Evolutionary conservation across 2,797 vertebrate genomes (phyloP), one percentile per base, ranked within the genome.

Genomic region (Enteromius anoplus): DNA sequence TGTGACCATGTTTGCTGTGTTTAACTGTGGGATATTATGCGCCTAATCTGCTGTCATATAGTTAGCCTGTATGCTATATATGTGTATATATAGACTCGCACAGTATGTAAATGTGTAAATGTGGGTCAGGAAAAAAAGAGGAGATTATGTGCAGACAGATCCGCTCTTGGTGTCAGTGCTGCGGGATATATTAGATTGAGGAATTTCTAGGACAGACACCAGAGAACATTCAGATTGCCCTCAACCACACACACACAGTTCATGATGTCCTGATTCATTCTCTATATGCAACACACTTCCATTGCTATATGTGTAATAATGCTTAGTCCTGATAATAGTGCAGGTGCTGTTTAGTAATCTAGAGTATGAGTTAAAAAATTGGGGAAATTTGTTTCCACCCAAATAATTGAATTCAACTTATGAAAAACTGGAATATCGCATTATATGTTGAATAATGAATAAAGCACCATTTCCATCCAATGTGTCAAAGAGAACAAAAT

Each of bases 61-160:
- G n/a, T 58, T 83, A 42, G 62, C n/a, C 10, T 37, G 58, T 47
- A 68, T 58, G 23, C 55, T 65, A 68, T 49, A 34, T 80, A 17
- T 82, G 66, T 55, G 14, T 58, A 29, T 76, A 73, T 66, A 76
- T 82, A 79, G 65, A 40, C 65, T 53, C 62, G 2, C 29, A 78
- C 42, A 11, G 70, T 79, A 49, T 81, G 81, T 53, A 55, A 75
- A 45, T 81, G 86, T 40, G 72, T 53, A 71, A 69, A 81, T 82
- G 81, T 86, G 76, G 86, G 88, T 85, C 85, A 85, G 73, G 55
- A 47, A 81, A 87, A 69, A 88, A 88, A 73, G 78, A 81, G 68
- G 76, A 89, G 88, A 88, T 89, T 89, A 88, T 86, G 62, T 84
- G 79, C 82, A 85, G 87, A 82, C 86, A 83, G 86, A 81, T 83